Conservation (phyloP, 2,113 vertebrate species). For the Coturnix japonica region DNA sequence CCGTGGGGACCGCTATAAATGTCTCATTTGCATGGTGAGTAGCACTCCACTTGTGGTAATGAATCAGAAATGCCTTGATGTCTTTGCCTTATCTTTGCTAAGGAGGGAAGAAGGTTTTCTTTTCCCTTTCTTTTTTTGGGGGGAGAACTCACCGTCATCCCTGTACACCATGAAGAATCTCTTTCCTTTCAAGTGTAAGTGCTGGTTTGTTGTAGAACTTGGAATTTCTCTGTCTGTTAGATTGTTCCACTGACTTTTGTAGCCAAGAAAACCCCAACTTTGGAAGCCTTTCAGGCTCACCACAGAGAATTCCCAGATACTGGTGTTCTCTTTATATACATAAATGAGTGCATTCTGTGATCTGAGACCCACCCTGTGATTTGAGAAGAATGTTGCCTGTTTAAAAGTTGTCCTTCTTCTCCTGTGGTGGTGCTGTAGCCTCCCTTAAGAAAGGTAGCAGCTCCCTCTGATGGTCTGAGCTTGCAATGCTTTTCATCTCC, state of each 20-base stretch:
- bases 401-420: conserved; percentile 33
- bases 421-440: not conserved
- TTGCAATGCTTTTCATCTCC: not conserved
- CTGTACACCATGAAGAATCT: not conserved
- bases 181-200: not conserved
- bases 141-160: not conserved
- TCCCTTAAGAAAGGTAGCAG: conserved; percentile 56
- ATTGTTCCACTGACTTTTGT: not conserved
- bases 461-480: conserved; percentile 70
- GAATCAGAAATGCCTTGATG: conserved; percentile 67
- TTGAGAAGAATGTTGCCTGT: not conserved
- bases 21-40: conserved; percentile 99
- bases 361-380: not conserved
- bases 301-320: not conserved
- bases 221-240: not conserved
- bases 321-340: not conserved
- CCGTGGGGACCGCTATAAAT: conserved; percentile 98
- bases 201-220: not conserved
- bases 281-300: not conserved
- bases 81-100: not conserved
- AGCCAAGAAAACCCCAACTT: not conserved
- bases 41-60: conserved; percentile 62
- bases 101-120: conserved; percentile 1
- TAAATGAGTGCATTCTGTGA: not conserved
- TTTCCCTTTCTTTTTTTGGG: not conserved